Base-by-base conservation (phyloP, 2,797 vertebrate genomes). In the Strix occidentalis region DNA sequence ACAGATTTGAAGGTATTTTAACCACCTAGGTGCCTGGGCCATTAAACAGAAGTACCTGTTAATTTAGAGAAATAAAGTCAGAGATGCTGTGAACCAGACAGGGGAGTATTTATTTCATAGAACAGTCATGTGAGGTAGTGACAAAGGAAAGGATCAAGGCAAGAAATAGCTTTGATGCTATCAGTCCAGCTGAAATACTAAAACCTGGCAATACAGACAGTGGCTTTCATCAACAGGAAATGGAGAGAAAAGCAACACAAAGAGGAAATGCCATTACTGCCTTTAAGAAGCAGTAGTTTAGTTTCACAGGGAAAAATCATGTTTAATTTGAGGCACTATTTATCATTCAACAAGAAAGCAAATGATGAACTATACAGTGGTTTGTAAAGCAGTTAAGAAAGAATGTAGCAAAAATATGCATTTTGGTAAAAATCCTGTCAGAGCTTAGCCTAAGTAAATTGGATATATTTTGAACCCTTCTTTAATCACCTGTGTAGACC, bases 191-290 rank as follows among this genome's bases (percentile, higher is more conserved):
- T 92, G 84, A 94, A 92, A 87, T 95, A 43, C 78, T 48, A 75
- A 96, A 92, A 84, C 16, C 50, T 69, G 57, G 50, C 57, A 83
- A 75, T 69, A 41, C 29, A 85, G 78, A 41, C 64, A 87, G 53
- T 25, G 69, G 46, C 61, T 97, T 93, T 96, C 92, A 92, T 95
- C 92, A 78, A 48, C 20, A 79, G 89, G 81, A 92, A 92, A 69
- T 69, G 33, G 72, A 57, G 60, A 69, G 33, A 46, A 79, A 72
- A 69, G 35, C 48, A 94, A 72, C 64, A 71, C 31, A 91, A 86
- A 93, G 75, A 82, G 90, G 93, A 87, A 81, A 56, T 65, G 13
- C 74, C 25, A 85, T 64, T 71, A 70, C 37, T 87, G 33, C 13
- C 63, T 92, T 80, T 75, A 75, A 84, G 78, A 87, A 96, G 41